Conservation (phyloP, 2,113 vertebrate species). For the Lota lota region DNA sequence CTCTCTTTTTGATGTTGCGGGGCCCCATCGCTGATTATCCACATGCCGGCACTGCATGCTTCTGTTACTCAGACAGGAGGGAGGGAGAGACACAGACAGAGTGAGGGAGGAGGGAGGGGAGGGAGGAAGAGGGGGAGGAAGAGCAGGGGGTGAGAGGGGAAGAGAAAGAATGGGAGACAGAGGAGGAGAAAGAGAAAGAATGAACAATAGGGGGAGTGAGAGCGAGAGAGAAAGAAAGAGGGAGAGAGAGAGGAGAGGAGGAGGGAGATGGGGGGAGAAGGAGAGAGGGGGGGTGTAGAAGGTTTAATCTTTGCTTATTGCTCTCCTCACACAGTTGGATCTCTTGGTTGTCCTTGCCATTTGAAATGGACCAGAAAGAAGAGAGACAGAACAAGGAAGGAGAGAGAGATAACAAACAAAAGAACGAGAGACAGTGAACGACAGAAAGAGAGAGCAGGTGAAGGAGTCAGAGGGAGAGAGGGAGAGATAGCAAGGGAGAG, state of each 20-base stretch:
- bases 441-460: conserved; percentile 49
- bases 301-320: too few relatives aligned
- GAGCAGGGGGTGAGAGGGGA: conserved; percentile 37
- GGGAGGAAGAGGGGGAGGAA: conserved; percentile 36
- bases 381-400: conserved; percentile 38
- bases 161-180: neutral
- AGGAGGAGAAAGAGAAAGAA: conserved; percentile 36
- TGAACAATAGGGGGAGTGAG: conserved; percentile 59
- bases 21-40: conserved; percentile 83
- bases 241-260: neutral
- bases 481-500: conserved; percentile 62
- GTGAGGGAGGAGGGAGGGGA: neutral
- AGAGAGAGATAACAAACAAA: conserved; percentile 16
- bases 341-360: too few relatives aligned
- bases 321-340: too few relatives aligned
- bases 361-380: too few relatives aligned
- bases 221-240: conserved; percentile 48
- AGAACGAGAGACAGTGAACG: conserved; percentile 67
- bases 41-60: conserved; percentile 80
- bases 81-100: conserved; percentile 60
- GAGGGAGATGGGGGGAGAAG: neutral
- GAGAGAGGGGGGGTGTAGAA: too few relatives aligned
- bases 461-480: conserved; percentile 40
- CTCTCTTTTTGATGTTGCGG: conserved; percentile 85
- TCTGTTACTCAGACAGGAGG: conserved; percentile 82